A percentile compares a stretch with the other conserved stretches of the same genome.
Evolutionary conservation across 2,888 invertebrate genomes (phyloP).

Genomic region (Scrobipalpa atriplicella): DNA sequence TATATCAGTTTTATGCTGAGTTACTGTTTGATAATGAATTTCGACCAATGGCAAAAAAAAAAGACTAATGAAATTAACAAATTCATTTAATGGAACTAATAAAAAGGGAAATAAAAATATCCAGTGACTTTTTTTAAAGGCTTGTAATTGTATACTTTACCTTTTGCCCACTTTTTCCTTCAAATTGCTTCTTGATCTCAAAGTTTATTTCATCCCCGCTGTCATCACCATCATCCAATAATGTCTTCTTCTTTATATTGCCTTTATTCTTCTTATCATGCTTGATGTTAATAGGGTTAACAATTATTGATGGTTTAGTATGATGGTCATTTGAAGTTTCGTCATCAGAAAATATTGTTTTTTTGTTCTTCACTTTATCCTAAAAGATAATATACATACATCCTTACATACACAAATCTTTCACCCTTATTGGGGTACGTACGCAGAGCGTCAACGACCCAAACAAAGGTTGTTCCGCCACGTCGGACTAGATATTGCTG

Average conservation of each 20-base stretch:
- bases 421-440: too few species aligned
- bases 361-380: constrained; percentile 82
- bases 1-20: too few species aligned
- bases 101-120: too few species aligned
- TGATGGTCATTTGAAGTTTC: constrained; percentile 34
- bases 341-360: constrained; percentile 84
- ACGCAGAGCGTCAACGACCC: too few species aligned
- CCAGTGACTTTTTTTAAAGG: background rate
- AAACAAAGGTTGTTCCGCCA: too few species aligned
- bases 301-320: background rate
- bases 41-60: too few species aligned
- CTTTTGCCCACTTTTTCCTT: constrained; percentile 85
- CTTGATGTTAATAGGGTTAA: background rate
- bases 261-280: background rate
- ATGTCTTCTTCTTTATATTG: constrained; percentile 38
- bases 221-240: constrained; percentile 81
- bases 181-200: constrained; percentile 85
- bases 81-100: too few species aligned
- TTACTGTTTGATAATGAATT: too few species aligned
- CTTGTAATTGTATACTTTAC: constrained; percentile 57
- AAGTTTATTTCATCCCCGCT: constrained; percentile 82
- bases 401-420: too few species aligned
- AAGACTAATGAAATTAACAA: too few species aligned
- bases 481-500: too few species aligned
- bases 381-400: constrained; percentile 57